Evolutionary conservation across 2,797 vertebrate genomes (phyloP).

Genomic region (Aplochiton taeniatus): DNA sequence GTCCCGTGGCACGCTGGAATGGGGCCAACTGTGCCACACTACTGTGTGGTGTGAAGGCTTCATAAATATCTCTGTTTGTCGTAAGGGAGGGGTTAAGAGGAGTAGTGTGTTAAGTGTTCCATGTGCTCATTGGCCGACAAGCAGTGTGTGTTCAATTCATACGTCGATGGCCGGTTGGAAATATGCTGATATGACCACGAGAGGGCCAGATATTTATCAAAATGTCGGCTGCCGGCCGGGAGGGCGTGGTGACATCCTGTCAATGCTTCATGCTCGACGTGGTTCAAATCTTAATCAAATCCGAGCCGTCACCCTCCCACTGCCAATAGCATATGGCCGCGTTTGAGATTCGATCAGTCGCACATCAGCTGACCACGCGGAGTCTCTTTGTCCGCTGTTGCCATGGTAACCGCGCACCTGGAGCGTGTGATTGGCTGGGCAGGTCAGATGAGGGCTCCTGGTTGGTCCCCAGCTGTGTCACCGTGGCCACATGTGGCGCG

Average conservation of each 20-base stretch:
- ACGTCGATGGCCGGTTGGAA: slow-evolving; percentile 40
- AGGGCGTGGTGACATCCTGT: slow-evolving; percentile 36
- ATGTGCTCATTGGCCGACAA: neutral
- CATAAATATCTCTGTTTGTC: neutral
- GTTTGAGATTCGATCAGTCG: slow-evolving; percentile 49
- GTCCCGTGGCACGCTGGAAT: slow-evolving; percentile 41
- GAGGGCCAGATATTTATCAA: too few relatives aligned
- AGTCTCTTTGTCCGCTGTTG: slow-evolving; percentile 36
- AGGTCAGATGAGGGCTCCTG: slow-evolving; percentile 38
- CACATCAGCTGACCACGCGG: too few relatives aligned
- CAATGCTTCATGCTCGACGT: slow-evolving; percentile 29
- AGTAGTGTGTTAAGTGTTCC: too few relatives aligned
- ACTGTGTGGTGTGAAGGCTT: slow-evolving; percentile 2
- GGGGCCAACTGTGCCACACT: neutral
- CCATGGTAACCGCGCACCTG: slow-evolving; percentile 25
- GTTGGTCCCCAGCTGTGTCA: slow-evolving; percentile 28
- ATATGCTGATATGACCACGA: too few relatives aligned
- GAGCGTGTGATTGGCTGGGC: slow-evolving; percentile 38
- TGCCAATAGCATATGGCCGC: slow-evolving; percentile 43
- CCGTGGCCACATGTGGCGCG: slow-evolving; percentile 41
- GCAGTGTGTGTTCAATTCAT: slow-evolving; percentile 20
- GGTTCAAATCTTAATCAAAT: slow-evolving; percentile 51
- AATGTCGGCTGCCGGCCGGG: slow-evolving; percentile 26
- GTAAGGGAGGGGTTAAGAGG: neutral
- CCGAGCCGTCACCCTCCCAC: slow-evolving; percentile 23